phyloP scores from a whole-genome alignment of 2,113 vertebrate species.

The Gobiocypris rarus region DNA sequence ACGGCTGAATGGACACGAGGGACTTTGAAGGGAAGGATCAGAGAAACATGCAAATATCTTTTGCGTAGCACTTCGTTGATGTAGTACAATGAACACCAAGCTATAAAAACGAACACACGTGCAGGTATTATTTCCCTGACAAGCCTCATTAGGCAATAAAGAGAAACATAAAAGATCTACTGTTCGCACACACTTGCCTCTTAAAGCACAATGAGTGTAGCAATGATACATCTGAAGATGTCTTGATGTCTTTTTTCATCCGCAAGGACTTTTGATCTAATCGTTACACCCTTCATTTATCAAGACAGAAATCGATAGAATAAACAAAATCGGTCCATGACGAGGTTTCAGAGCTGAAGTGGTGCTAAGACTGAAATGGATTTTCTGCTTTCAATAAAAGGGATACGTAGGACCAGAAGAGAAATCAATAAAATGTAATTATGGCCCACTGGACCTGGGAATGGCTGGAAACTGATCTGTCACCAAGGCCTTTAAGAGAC shows the following conservation, averaged over 20 bases:
- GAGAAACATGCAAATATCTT: slow-evolving; percentile 6
- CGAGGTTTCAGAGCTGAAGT: slow-evolving; percentile 14
- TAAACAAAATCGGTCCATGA: slow-evolving; percentile 35
- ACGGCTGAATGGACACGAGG: not conserved
- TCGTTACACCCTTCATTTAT: slow-evolving; percentile 32
- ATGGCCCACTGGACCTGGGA: slow-evolving; percentile 38
- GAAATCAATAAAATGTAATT: slow-evolving; percentile 53
- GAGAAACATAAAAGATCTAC: not conserved
- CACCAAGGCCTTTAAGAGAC: slow-evolving; percentile 28
- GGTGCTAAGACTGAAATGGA: slow-evolving; percentile 38
- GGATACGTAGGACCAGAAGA: not conserved
- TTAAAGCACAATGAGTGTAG: not conserved
- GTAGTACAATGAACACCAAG: not conserved
- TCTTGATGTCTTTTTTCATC: slow-evolving; percentile 33
- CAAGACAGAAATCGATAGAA: slow-evolving; percentile 15
- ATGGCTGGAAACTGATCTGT: slow-evolving; percentile 49
- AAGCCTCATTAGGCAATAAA: slow-evolving; percentile 3
- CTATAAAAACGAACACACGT: not conserved
- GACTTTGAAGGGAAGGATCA: slow-evolving; percentile 27
- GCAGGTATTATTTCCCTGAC: not conserved
- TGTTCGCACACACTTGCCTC: not conserved
- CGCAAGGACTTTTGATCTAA: not conserved
- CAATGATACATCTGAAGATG: slow-evolving; percentile 4
- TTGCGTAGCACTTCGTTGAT: not conserved
- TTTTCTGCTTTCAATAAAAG: slow-evolving; percentile 23